These are phyloP conservation scores for Drosophila athabasca DNA, from an alignment of 1,140 invertebrate species.

Conservation along the genomic window DNA sequence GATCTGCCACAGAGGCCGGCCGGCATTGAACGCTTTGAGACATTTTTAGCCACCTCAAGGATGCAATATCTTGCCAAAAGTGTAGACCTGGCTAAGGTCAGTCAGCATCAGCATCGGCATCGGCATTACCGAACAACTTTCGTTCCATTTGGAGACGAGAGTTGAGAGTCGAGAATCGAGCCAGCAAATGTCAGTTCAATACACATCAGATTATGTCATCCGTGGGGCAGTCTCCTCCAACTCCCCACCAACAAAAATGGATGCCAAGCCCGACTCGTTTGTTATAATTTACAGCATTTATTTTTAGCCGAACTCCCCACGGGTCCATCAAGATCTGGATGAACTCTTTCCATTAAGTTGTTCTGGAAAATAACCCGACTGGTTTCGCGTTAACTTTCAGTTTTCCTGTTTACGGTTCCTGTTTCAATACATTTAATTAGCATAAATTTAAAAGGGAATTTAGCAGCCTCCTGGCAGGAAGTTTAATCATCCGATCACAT, in stretches of 20 bases:
- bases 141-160: not conserved
- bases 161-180: no score
- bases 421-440: conserved; percentile 51
- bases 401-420: conserved; percentile 44
- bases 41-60: conserved; percentile 71
- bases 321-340: conserved; percentile 9
- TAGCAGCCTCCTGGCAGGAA: conserved; percentile 31
- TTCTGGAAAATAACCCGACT: conserved; percentile 33
- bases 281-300: conserved; percentile 34
- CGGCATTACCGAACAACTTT: not conserved
- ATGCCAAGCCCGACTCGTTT: conserved; percentile 9
- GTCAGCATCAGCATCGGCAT: not conserved
- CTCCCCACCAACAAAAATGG: not conserved
- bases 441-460: conserved; percentile 52
- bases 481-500: conserved; percentile 30
- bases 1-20: conserved; percentile 34
- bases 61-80: conserved; percentile 66
- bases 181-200: conserved; percentile 1
- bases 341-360: conserved; percentile 37
- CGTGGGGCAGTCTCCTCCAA: not conserved
- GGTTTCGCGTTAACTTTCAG: conserved; percentile 22
- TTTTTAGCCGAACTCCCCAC: conserved; percentile 17
- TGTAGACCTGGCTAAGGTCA: conserved; percentile 65
- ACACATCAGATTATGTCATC: conserved; percentile 42
- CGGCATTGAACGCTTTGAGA: conserved; percentile 63